Evolutionary conservation across 1,140 invertebrate genomes (phyloP), one percentile per base, ranked within the genome.

Genomic region (Sycophaga agraensis): DNA sequence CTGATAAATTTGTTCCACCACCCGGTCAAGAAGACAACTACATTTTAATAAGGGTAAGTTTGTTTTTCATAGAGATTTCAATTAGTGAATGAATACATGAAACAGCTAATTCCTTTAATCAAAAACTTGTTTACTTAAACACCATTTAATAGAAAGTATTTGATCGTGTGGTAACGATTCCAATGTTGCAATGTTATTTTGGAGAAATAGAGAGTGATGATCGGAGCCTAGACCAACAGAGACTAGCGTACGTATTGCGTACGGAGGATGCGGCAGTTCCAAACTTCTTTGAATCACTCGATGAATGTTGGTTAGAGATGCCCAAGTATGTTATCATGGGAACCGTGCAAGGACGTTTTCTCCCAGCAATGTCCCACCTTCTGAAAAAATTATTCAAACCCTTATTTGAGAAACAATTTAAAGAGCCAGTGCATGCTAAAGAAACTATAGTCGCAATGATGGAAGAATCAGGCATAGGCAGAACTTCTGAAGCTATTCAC

Each of bases 181-280:
- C 89, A 14, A 82, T 84, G 14, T 69, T 92, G 4, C 82, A 89
- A 37, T 85, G 86, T 0, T 72, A 83, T 21, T 90, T 89, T 64
- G 89, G 89, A 0, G 79, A 82, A 28, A 75, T 90, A 50, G 77
- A 82, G 8, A 80, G 82, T 0, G 73, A 77, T 8, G 63, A 72
- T 35, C 48, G 67, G 8, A 70, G 81, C 0, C 75, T 82, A 28
- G 70, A 78, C 0, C 83, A 86, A 19, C 76, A 77, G 0, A 83
- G 84, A 50, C 84, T 87, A 63, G 75, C 90, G 0, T 92, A 90
- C 70, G 84, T 92, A 51, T 67, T 90, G 58, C 82, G 89, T 40
- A 76, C 74, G n/a, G 79, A 73, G 7, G 85, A 85, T 22, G 79
- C 85, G 22, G 81, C 81, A 5, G 77, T 89, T 42, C 87, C 87